Conservation (phyloP, 2,888 invertebrate species). For the Morpho deidamia region DNA sequence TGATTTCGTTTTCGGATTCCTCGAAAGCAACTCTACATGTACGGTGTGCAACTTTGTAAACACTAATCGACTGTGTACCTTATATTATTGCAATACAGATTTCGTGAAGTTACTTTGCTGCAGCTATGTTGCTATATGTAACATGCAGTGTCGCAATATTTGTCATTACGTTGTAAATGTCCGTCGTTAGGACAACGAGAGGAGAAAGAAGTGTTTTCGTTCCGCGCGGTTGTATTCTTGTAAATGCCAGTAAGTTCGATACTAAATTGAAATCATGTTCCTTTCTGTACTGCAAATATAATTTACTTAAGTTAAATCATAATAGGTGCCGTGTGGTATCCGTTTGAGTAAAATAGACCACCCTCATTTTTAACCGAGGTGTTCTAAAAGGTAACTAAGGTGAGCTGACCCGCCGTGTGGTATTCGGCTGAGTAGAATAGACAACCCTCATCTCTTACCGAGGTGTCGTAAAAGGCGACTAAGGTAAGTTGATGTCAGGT, state of each 20-base stretch:
- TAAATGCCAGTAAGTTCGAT: slow-evolving; percentile 33
- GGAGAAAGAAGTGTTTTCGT: slow-evolving; percentile 59
- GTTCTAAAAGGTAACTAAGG: too few species aligned
- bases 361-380: too few species aligned
- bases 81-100: slow-evolving; percentile 6
- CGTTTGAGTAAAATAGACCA: too few species aligned
- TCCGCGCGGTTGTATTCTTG: slow-evolving; percentile 38
- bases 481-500: too few species aligned
- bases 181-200: slow-evolving; percentile 39
- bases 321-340: too few species aligned
- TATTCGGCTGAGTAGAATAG: too few species aligned
- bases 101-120: neutral
- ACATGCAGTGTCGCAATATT: slow-evolving; percentile 40
- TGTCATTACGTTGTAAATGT: slow-evolving; percentile 49
- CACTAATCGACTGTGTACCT: neutral
- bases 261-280: neutral
- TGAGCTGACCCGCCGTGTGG: too few species aligned
- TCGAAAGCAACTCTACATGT: slow-evolving; percentile 20
- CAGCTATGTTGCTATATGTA: slow-evolving; percentile 10
- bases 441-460: too few species aligned
- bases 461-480: too few species aligned
- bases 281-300: too few species aligned
- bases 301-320: too few species aligned
- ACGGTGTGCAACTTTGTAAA: neutral
- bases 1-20: slow-evolving; percentile 19